Conservation (phyloP, 2,797 vertebrate genomes). For the Arnoldichthys spilopterus region DNA sequence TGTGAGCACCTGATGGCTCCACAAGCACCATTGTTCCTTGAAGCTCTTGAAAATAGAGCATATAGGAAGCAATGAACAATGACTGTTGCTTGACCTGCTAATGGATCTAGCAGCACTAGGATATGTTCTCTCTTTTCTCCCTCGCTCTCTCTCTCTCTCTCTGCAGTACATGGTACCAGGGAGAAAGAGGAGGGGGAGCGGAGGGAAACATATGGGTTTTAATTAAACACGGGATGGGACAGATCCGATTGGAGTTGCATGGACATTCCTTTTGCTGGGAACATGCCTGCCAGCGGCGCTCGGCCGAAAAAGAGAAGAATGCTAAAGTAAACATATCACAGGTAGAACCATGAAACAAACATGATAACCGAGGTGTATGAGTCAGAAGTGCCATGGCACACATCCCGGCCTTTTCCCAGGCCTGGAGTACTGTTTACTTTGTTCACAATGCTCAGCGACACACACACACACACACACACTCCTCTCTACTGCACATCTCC, state of each 20-base stretch:
- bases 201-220: slow-evolving; percentile 66
- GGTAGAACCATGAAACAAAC: slow-evolving; percentile 58
- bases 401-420: slow-evolving; percentile 73
- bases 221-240: slow-evolving; percentile 55
- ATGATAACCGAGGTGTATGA: slow-evolving; percentile 67
- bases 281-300: slow-evolving; percentile 26
- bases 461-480: slow-evolving; percentile 37
- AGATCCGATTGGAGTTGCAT: slow-evolving; percentile 46
- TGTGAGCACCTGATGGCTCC: slow-evolving; percentile 66
- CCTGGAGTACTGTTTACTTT: slow-evolving; percentile 70
- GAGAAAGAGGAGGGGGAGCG: slow-evolving; percentile 40
- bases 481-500: slow-evolving; percentile 29
- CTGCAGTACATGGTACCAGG: slow-evolving; percentile 20
- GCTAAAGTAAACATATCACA: slow-evolving; percentile 60
- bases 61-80: slow-evolving; percentile 83
- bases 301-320: slow-evolving; percentile 49
- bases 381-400: slow-evolving; percentile 71
- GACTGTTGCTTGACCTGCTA: slow-evolving; percentile 82
- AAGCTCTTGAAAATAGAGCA: slow-evolving; percentile 75
- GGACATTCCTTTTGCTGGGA: slow-evolving; percentile 60
- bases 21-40: slow-evolving; percentile 68
- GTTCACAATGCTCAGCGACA: slow-evolving; percentile 54
- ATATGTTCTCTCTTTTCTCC: slow-evolving; percentile 52
- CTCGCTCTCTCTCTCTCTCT: slow-evolving; percentile 27
- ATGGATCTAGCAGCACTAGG: slow-evolving; percentile 75